Evolutionary conservation across 2,113 vertebrate species (phyloP).

Genomic region (Girardinichthys multiradiatus): DNA sequence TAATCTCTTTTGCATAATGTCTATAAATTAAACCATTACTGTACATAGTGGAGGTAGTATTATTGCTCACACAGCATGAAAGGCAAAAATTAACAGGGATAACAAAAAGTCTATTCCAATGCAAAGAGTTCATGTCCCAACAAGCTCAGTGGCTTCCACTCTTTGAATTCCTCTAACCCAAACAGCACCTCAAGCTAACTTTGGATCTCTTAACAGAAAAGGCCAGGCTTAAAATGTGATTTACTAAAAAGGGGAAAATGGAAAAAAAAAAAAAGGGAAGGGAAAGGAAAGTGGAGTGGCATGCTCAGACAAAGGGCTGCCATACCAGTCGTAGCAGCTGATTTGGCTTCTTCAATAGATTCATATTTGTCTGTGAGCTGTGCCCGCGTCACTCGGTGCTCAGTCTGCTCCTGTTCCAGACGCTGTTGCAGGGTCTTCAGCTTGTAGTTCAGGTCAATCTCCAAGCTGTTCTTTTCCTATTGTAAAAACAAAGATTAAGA

Average conservation of each 20-base stretch:
- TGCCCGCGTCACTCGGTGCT: slow-evolving; percentile 93
- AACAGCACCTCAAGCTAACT: slow-evolving; percentile 35
- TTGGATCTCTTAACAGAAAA: slow-evolving; percentile 26
- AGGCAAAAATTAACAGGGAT: background rate
- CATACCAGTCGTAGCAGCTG: slow-evolving; percentile 94
- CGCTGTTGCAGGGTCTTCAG: slow-evolving; percentile 94
- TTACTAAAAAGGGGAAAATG: background rate
- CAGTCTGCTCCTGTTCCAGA: slow-evolving; percentile 93
- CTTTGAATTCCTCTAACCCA: slow-evolving; percentile 45
- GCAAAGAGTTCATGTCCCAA: slow-evolving; percentile 39
- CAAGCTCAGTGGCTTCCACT: slow-evolving; percentile 42
- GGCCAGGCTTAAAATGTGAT: background rate
- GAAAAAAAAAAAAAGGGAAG: background rate
- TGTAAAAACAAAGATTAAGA: background rate
- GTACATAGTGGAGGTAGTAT: no score
- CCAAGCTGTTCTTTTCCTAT: slow-evolving; percentile 97
- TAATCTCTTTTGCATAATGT: no score
- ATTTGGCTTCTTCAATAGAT: slow-evolving; percentile 96
- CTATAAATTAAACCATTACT: no score
- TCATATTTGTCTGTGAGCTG: slow-evolving; percentile 96
- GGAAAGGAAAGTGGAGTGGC: slow-evolving; percentile 2
- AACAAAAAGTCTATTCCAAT: slow-evolving; percentile 18
- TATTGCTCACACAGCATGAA: no score
- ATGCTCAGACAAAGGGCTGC: slow-evolving; percentile 31
- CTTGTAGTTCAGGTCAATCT: slow-evolving; percentile 98